Evolutionary conservation across 2,888 invertebrate species (phyloP).

Genomic region (Trichopria drosophilae): DNA sequence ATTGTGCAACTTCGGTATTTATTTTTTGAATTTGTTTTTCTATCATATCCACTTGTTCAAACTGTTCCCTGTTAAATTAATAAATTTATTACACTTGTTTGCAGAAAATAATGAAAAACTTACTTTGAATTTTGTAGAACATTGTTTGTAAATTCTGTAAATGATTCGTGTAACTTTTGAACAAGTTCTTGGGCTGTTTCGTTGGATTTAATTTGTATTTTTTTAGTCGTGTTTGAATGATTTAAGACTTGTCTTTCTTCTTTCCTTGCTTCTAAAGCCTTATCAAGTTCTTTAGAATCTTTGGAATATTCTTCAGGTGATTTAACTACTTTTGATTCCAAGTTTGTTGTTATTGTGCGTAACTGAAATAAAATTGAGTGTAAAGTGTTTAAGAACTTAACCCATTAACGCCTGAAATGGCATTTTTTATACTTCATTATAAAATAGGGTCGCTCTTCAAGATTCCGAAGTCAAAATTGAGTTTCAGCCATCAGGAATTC

Average conservation of each 20-base stretch:
- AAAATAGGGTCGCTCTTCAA: no score
- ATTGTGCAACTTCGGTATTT: constrained; percentile 22
- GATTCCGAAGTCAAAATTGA: no score
- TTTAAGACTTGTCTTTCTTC: constrained; percentile 34
- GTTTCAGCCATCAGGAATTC: no score
- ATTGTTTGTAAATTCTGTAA: constrained; percentile 28
- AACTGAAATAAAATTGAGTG: constrained; percentile 15
- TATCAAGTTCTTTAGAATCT: constrained; percentile 32
- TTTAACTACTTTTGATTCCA: constrained; percentile 37
- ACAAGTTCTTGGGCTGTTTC: constrained; percentile 36
- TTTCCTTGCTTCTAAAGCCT: constrained; percentile 29
- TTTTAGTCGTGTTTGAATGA: constrained; percentile 35
- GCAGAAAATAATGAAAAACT: constrained; percentile 7
- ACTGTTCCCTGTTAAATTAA: constrained; percentile 29
- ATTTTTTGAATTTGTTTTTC: constrained; percentile 22
- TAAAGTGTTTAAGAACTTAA: no score
- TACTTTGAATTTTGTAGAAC: constrained; percentile 32
- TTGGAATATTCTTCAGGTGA: constrained; percentile 38
- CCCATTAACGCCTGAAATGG: no score
- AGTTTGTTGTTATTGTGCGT: constrained; percentile 29
- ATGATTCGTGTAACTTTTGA: constrained; percentile 31
- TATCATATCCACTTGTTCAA: constrained; percentile 19
- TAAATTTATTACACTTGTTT: constrained; percentile 4
- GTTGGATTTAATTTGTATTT: constrained; percentile 34
- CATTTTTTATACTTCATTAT: no score